Evolutionary conservation across 2,888 invertebrate species (phyloP).

Genomic region (Druceiella hillmani): DNA sequence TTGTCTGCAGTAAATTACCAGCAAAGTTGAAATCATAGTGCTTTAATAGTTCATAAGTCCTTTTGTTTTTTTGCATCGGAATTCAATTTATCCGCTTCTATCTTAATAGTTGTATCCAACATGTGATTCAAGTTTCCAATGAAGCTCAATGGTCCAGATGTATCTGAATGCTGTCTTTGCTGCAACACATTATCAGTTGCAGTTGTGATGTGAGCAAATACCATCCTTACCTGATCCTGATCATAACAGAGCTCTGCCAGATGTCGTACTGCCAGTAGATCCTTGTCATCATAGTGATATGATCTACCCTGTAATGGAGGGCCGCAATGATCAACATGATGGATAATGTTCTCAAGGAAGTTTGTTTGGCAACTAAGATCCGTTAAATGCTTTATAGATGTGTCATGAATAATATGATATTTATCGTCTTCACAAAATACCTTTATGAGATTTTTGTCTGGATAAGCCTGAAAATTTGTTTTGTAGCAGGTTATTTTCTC

Average conservation of each 20-base stretch:
- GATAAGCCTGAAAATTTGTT: slow-evolving; percentile 14
- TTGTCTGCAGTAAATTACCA: slow-evolving; percentile 12
- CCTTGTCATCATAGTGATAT: slow-evolving; percentile 15
- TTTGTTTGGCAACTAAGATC: slow-evolving; percentile 18
- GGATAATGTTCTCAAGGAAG: slow-evolving; percentile 17
- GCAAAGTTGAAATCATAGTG: slow-evolving; percentile 14
- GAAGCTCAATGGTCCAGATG: slow-evolving; percentile 13
- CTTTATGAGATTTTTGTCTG: slow-evolving; percentile 13
- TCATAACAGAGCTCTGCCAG: slow-evolving; percentile 19
- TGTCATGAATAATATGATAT: slow-evolving; percentile 11
- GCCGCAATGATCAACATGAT: slow-evolving; percentile 16
- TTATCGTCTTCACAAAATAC: slow-evolving; percentile 13
- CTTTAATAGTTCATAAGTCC: slow-evolving; percentile 10
- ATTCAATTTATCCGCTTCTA: slow-evolving; percentile 19
- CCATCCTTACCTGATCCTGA: slow-evolving; percentile 11
- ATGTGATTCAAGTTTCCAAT: slow-evolving; percentile 18
- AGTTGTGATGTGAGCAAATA: slow-evolving; percentile 19
- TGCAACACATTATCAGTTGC: slow-evolving; percentile 14
- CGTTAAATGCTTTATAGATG: slow-evolving; percentile 10
- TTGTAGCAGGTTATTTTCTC: slow-evolving; percentile 16
- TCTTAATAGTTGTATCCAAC: slow-evolving; percentile 16
- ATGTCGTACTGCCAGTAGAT: slow-evolving; percentile 9
- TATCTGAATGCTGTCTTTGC: slow-evolving; percentile 9
- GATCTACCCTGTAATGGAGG: slow-evolving; percentile 17
- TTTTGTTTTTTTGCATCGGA: slow-evolving; percentile 13